A percentile compares a stretch with the other conserved stretches of the same genome.
Evolutionary conservation across 1,140 invertebrate genomes (phyloP).

Genomic region (Periplaneta americana): DNA sequence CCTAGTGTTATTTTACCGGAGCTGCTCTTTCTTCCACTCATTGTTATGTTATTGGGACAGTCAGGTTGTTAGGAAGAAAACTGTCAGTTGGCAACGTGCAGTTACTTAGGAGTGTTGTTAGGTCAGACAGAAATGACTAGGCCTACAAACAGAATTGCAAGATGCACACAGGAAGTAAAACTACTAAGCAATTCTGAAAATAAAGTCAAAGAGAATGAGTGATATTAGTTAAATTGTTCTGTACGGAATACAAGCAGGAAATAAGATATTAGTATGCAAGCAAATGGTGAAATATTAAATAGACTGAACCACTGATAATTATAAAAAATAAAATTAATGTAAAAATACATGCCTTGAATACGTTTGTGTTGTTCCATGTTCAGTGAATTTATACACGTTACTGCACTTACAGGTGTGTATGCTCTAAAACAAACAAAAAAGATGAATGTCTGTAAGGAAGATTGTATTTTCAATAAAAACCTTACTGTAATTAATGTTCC

Average conservation of each 20-base stretch:
- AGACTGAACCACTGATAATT: not conserved
- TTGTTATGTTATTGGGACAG: not conserved
- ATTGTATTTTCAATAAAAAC: too few relatives aligned
- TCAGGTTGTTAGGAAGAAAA: not conserved
- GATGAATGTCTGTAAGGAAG: not conserved
- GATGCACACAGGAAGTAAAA: not conserved
- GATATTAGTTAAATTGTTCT: not conserved
- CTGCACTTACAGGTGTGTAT: not conserved
- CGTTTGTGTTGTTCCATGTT: not conserved
- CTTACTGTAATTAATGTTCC: too few relatives aligned
- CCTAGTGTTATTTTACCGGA: conserved; percentile 37
- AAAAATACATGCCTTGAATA: not conserved
- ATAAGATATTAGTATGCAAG: not conserved
- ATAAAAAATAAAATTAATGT: not conserved
- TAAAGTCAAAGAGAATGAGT: not conserved
- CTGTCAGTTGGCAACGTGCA: not conserved
- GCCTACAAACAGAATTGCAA: not conserved
- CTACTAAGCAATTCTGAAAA: not conserved
- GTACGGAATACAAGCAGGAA: not conserved
- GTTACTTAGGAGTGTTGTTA: not conserved
- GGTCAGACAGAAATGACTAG: not conserved
- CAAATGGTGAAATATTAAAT: not conserved
- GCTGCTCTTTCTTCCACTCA: conserved; percentile 20
- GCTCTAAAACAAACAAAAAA: not conserved
- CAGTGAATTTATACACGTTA: not conserved